Base-by-base conservation (phyloP, 2,797 vertebrate genomes). In the Crypturellus tataupa region DNA sequence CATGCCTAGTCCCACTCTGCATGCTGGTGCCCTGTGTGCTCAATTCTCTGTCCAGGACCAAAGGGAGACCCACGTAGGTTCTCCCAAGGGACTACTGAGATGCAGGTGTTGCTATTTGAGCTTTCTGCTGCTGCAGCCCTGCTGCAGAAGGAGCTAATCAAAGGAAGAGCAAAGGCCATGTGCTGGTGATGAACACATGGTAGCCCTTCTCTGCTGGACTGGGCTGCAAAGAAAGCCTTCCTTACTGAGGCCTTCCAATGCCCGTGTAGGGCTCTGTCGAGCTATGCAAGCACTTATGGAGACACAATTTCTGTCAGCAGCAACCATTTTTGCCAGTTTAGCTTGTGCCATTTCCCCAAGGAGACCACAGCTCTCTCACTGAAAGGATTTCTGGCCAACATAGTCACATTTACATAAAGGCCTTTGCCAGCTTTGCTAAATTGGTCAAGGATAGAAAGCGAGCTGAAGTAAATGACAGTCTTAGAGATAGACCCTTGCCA, bases 391-490 rank as follows among this genome's bases (percentile, higher is more conserved):
- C 79, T 85, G 51, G 59, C 42, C 77, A 88, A 27, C 25, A 23
- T 46, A 65, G 87, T 70, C 46, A 53, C 67, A 86, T 86, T 72
- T 67, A 73, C 29, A 39, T 10, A 16, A 67, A 86, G 55, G 17
- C 13, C 90, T 96, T 69, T 91, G 37, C 78, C 60, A 93, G 47
- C n/a, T 86, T 88, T 90, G 24, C 44, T 86, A 0, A 88, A 35
- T 37, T 94, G 47, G 8, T 59, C 3, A 4, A 9, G 44, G 12
- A 12, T 29, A 70, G 53, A 92, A 58, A 69, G 65, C 1, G 0
- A 46, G 71, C 55, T 80, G 82, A 91, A 42, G 49, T 83, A 93
- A 89, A 79, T 53, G 8, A 59, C 73, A 84, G 33, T 90, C 58
- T 40, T 47, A 40, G 47, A 88, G 65, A 62, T 1, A 79, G 55